Evolutionary conservation across 1,140 invertebrate species (phyloP).

Genomic region (Scaptomyza graminum): DNA sequence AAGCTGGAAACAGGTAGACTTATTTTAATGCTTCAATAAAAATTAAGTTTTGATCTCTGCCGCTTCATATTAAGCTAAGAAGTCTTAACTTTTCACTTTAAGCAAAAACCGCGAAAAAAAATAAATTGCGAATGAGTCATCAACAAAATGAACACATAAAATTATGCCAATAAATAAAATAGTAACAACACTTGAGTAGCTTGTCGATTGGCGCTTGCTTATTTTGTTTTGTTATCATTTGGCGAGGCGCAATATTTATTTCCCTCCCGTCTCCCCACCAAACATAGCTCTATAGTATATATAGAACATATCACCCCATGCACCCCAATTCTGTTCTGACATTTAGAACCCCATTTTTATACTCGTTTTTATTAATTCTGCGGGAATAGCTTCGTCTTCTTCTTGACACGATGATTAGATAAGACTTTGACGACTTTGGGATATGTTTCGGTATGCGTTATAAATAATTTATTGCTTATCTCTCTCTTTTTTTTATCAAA

Average conservation of each 20-base stretch:
- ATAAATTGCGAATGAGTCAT: constrained; percentile 51
- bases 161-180: constrained; percentile 26
- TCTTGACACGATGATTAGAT: constrained; percentile 62
- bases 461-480: constrained; percentile 77
- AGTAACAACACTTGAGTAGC: constrained; percentile 45
- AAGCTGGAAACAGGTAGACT: constrained; percentile 13
- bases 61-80: neutral
- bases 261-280: neutral
- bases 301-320: constrained; percentile 16
- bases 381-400: constrained; percentile 36
- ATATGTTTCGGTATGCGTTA: constrained; percentile 52
- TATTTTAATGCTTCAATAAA: constrained; percentile 8
- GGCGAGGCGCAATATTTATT: constrained; percentile 29
- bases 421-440: constrained; percentile 39
- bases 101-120: constrained; percentile 10
- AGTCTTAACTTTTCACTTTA: constrained; percentile 4
- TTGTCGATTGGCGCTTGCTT: constrained; percentile 34
- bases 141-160: constrained; percentile 12
- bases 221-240: constrained; percentile 24
- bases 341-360: constrained; percentile 56
- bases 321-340: constrained; percentile 26
- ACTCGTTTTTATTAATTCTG: neutral
- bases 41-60: constrained; percentile 12
- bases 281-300: neutral
- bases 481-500: constrained; percentile 13